Evolutionary conservation across 2,888 invertebrate species (phyloP).

Genomic region (Stomorhina lunata): DNA sequence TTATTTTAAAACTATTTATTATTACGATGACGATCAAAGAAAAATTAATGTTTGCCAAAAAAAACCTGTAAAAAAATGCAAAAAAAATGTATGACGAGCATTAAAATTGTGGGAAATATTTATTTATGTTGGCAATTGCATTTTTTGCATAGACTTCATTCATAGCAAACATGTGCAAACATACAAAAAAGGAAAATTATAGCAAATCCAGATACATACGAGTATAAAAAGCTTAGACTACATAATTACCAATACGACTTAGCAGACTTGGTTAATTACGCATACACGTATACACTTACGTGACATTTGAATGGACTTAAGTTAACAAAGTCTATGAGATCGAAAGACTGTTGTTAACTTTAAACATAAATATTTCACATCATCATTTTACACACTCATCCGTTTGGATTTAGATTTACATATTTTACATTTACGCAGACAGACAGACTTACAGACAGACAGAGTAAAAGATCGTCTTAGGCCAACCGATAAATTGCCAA

Average conservation of each 20-base stretch:
- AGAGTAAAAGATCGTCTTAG: constrained; percentile 37
- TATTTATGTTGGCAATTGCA: constrained; percentile 53
- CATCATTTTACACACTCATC: not conserved
- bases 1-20: constrained; percentile 10
- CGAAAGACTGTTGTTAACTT: constrained; percentile 38
- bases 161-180: constrained; percentile 4
- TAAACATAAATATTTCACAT: constrained; percentile 33
- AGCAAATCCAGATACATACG: constrained; percentile 6
- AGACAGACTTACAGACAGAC: too few relatives aligned
- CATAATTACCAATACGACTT: not conserved
- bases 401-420: not conserved
- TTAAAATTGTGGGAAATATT: constrained; percentile 54
- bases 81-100: not conserved
- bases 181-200: constrained; percentile 16
- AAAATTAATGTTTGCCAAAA: constrained; percentile 35
- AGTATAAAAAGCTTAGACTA: not conserved
- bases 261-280: not conserved
- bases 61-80: not conserved
- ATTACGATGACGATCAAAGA: constrained; percentile 24
- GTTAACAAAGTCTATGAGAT: not conserved
- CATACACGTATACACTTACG: not conserved
- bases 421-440: too few relatives aligned
- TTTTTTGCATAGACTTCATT: constrained; percentile 37
- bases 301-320: constrained; percentile 22
- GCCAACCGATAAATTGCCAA: constrained; percentile 40